phyloP scores from a whole-genome alignment of 2,888 invertebrate genomes.

The Rhogogaster chlorosoma region DNA sequence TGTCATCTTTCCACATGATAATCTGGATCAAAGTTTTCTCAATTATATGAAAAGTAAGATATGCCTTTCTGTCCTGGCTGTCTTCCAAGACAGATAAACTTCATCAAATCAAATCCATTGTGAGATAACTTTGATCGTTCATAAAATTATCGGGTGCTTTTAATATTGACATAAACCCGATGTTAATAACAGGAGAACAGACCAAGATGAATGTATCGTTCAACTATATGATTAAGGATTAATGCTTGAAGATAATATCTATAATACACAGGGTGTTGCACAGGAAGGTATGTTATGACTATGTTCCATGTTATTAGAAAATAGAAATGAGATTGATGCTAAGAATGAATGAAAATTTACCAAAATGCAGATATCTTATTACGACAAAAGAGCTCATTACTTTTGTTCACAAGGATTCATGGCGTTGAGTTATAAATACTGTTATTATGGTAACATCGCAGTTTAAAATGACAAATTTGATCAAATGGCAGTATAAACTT shows the following conservation, averaged over 20 bases:
- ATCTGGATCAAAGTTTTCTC: constrained; percentile 43
- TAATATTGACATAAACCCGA: background rate
- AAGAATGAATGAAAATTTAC: constrained; percentile 9
- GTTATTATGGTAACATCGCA: constrained; percentile 52
- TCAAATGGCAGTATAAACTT: background rate
- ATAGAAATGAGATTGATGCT: background rate
- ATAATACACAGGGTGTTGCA: constrained; percentile 32
- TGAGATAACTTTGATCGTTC: constrained; percentile 23
- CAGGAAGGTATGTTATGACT: constrained; percentile 9
- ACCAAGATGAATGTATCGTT: constrained; percentile 27
- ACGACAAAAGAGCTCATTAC: background rate
- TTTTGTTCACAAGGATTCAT: background rate
- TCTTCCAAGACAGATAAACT: background rate
- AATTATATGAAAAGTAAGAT: background rate
- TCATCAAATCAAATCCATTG: background rate
- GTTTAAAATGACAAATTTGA: constrained; percentile 47
- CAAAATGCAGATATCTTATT: background rate
- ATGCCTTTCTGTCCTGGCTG: background rate
- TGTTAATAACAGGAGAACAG: constrained; percentile 42
- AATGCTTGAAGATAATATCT: constrained; percentile 43
- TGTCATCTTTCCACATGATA: constrained; percentile 4
- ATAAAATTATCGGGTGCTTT: background rate
- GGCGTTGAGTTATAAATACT: constrained; percentile 47
- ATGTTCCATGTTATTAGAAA: constrained; percentile 16
- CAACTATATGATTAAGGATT: constrained; percentile 3